Percentiles rank a stretch among this genome's conserved stretches.
Evolutionary conservation across 2,888 invertebrate genomes (phyloP).

Genomic region (Pristionchus entomophagus): DNA sequence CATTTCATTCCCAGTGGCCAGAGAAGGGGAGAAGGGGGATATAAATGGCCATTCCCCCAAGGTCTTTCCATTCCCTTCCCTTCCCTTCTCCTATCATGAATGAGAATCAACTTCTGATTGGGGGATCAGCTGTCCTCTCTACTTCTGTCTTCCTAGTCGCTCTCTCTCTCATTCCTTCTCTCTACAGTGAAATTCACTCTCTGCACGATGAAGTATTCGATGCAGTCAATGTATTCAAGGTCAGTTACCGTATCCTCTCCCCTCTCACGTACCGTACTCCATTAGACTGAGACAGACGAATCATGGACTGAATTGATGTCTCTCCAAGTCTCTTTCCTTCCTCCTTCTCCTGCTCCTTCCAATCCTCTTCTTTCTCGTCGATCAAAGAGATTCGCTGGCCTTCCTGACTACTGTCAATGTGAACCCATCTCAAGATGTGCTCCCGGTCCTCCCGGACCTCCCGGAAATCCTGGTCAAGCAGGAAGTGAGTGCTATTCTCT

Average conservation of each 20-base stretch:
- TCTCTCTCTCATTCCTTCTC: conserved; percentile 29
- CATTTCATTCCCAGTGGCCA: conserved; percentile 43
- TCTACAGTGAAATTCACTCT: conserved; percentile 38
- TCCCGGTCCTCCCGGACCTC: conserved; percentile 48
- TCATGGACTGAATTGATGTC: conserved; percentile 43
- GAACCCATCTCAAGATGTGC: conserved; percentile 26
- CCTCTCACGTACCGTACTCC: not conserved
- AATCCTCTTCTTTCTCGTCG: conserved; percentile 47
- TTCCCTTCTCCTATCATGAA: not conserved
- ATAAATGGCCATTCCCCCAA: conserved; percentile 20
- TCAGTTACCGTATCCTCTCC: not conserved
- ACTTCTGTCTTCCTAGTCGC: conserved; percentile 35
- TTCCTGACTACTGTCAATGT: conserved; percentile 48
- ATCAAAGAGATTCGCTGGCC: conserved; percentile 46
- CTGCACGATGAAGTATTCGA: conserved; percentile 36
- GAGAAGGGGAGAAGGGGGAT: not conserved
- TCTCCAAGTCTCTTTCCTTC: conserved; percentile 17
- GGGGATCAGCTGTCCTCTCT: not conserved
- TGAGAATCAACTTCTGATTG: not conserved
- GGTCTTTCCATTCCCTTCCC: not conserved
- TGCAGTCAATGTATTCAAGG: conserved; percentile 44
- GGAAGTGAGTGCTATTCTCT: conserved; percentile 28
- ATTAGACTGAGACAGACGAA: conserved; percentile 45
- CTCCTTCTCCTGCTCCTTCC: conserved; percentile 23
- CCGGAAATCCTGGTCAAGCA: not conserved